These are phyloP conservation scores for Lucilia sericata DNA, from an alignment of 1,140 invertebrate genomes.

Conservation along the genomic window DNA sequence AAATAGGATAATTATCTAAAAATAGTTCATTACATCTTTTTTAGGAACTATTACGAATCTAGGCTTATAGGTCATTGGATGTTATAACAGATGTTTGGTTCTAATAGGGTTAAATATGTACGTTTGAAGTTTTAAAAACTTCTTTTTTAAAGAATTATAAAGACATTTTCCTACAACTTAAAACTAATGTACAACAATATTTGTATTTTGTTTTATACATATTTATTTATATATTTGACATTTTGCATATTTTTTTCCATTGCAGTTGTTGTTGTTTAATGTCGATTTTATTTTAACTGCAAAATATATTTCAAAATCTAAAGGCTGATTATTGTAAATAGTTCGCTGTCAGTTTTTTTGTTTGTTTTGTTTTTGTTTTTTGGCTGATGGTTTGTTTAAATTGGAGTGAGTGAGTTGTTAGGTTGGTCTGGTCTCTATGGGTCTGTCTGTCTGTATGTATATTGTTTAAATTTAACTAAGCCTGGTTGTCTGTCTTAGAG, in stretches of 20 bases:
- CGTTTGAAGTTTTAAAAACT: too few species aligned
- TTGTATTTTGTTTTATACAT: background rate
- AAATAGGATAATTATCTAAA: too few species aligned
- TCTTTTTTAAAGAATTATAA: too few species aligned
- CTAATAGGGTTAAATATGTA: too few species aligned
- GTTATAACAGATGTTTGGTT: too few species aligned
- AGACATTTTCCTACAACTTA: background rate
- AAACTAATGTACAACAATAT: background rate
- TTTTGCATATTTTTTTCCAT: background rate
- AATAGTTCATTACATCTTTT: too few species aligned
- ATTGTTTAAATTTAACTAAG: slow-evolving; percentile 3
- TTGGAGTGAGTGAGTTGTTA: background rate
- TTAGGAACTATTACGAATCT: too few species aligned
- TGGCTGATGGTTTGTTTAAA: slow-evolving; percentile 4
- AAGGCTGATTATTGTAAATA: background rate
- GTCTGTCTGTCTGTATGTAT: background rate
- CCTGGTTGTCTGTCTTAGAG: background rate
- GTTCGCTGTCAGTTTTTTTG: background rate
- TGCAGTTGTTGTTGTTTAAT: background rate
- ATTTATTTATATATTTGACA: slow-evolving; percentile 12
- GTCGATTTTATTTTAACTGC: slow-evolving; percentile 11
- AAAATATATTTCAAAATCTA: background rate
- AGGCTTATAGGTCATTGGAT: too few species aligned
- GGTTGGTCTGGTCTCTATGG: background rate
- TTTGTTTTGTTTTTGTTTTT: background rate